Base-by-base conservation (phyloP, 2,113 vertebrate species). In the Xenus cinereus region DNA sequence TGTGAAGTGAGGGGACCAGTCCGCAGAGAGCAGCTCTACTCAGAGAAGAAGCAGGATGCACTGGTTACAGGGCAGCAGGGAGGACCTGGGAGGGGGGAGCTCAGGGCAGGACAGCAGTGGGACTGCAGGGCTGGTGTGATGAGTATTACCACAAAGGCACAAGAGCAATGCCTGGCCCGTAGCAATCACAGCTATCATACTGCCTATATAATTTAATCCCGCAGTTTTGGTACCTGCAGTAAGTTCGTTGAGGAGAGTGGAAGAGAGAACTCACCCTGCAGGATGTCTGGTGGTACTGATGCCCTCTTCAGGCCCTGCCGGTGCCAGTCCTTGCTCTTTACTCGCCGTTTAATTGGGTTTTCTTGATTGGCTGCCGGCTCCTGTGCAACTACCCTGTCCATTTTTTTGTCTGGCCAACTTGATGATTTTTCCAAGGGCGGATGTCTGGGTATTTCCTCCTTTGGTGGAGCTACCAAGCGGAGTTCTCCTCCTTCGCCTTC, bases 251-350 rank as follows among this genome's bases (percentile, higher is more conserved):
- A 6, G 28, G 48, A 9, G 2, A 60, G 68, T 12, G 10, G 57
- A 72, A 50, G 66, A 69, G 10, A 46, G 8, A 8, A 89, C 96
- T 97, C 78, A 98, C 97, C 89, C 50, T 92, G 79, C 35, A 87
- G 74, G 67, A 88, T 74, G 9, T 97, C 97, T 14, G 97, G 94
- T 37, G 98, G 90, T 37, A 98, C 79, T 20, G 98, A 98, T 6
- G 84, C 93, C 83, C 98, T 98, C 79, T 97, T 98, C 64, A 98
- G 60, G 56, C 98, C 97, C 32, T 98, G 98, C 8, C 98, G 98
- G 41, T 98, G 97, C 98, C 98, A 98, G 57, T 97, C 93, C 85
- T 98, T 98, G 76, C 90, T 96, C 83, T 97, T 98, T 2, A 93
- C 93, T 73, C 91, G 37, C 28, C 33, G 89, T 53, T 86, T 98